phyloP scores from a whole-genome alignment of 2,113 vertebrate genomes.

The Formicarius rufipectus region DNA sequence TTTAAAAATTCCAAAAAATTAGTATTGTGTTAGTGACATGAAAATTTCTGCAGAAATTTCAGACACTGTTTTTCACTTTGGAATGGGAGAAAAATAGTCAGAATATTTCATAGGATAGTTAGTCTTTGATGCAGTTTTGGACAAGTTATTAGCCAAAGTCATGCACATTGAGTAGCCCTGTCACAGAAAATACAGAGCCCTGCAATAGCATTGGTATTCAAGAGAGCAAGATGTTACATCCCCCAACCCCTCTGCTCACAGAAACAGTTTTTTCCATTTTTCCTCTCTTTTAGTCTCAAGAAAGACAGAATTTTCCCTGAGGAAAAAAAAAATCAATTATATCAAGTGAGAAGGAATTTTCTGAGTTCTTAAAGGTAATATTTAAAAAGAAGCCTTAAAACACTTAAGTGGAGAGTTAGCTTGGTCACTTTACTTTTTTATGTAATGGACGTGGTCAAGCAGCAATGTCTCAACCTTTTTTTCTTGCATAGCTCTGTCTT shows the following conservation, averaged over 20 bases:
- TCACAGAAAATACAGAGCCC: neutral
- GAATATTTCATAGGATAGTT: neutral
- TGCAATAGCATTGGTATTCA: neutral
- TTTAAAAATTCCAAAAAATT: neutral
- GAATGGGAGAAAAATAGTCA: neutral
- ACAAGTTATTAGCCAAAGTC: neutral
- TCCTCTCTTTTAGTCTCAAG: neutral
- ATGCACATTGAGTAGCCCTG: no score
- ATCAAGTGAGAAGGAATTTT: neutral
- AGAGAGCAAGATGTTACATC: neutral
- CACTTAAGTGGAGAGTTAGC: neutral
- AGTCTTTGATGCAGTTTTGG: neutral
- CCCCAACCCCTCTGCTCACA: neutral
- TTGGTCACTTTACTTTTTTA: neutral
- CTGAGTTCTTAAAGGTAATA: neutral
- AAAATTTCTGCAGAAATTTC: neutral
- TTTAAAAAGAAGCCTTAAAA: neutral
- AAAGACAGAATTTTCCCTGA: neutral
- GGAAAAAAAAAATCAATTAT: neutral
- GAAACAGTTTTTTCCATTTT: neutral
- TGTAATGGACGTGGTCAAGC: neutral
- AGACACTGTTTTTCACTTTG: neutral
- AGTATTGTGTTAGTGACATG: neutral
- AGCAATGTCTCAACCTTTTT: neutral
- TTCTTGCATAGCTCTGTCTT: neutral